Percentiles rank a stretch among this genome's conserved stretches.
phyloP scores from a whole-genome alignment of 2,113 vertebrate genomes.

The Holacanthus passer region DNA sequence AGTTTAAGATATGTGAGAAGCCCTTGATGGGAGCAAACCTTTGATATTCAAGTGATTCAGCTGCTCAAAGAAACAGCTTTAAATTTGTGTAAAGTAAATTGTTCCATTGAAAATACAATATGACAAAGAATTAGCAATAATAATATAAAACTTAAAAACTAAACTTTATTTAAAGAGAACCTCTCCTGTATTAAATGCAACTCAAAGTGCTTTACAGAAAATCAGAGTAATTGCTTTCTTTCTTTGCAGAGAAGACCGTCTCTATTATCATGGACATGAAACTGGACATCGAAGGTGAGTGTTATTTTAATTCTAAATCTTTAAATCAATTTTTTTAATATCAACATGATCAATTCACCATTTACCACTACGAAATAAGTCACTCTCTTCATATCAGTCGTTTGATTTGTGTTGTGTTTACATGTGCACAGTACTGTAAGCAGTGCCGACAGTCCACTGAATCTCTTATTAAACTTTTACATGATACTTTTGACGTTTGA shows the following conservation, averaged over 20 bases:
- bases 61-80: not conserved
- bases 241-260: constrained; percentile 86
- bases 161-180: no score
- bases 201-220: not conserved
- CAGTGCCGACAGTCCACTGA: not conserved
- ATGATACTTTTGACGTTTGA: not conserved
- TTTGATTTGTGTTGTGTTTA: not conserved
- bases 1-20: no score
- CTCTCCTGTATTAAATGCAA: not conserved
- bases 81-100: no score
- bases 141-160: not conserved
- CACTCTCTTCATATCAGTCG: not conserved
- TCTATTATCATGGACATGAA: constrained; percentile 77
- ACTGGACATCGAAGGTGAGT: constrained; percentile 88
- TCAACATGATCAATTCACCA: no score
- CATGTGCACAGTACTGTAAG: not conserved
- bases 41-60: no score
- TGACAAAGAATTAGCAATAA: not conserved
- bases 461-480: not conserved
- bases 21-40: no score
- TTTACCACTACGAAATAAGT: no score
- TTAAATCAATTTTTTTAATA: no score
- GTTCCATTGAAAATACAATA: not conserved
- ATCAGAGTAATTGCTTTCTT: not conserved
- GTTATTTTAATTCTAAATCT: not conserved